Conservation (phyloP, 1,140 invertebrate species). For the Drosophila arawakana region DNA sequence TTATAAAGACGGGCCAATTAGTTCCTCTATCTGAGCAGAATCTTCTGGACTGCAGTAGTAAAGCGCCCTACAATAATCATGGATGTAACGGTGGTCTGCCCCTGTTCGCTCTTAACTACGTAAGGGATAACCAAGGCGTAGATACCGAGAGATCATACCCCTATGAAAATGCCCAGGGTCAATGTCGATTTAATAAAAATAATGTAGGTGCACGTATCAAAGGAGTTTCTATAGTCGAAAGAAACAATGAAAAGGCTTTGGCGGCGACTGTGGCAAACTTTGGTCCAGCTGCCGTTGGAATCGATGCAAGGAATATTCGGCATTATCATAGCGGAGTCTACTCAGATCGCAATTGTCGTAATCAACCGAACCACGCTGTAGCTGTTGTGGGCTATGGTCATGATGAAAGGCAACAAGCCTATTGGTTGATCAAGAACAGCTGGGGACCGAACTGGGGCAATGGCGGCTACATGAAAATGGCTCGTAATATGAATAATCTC, state of each 20-base stretch:
- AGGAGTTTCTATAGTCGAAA: background rate
- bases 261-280: constrained; percentile 89
- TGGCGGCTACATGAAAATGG: constrained; percentile 87
- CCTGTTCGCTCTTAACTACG: constrained; percentile 90
- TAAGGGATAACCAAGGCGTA: constrained; percentile 72
- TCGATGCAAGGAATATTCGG: constrained; percentile 1
- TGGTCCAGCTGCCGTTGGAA: constrained; percentile 87
- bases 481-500: constrained; percentile 83
- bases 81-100: constrained; percentile 94
- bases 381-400: constrained; percentile 91
- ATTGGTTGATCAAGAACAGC: constrained; percentile 89
- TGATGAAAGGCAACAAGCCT: constrained; percentile 84
- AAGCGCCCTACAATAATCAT: constrained; percentile 89
- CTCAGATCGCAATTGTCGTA: constrained; percentile 16
- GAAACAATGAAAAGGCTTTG: constrained; percentile 88
- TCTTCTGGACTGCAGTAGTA: constrained; percentile 92
- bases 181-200: background rate
- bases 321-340: constrained; percentile 1
- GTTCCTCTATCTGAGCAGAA: constrained; percentile 95
- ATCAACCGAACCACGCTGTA: constrained; percentile 85
- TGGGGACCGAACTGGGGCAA: constrained; percentile 86
- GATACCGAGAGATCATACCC: background rate
- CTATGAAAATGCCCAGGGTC: background rate
- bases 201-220: background rate
- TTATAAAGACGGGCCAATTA: constrained; percentile 87